Conservation (phyloP, 2,797 vertebrate species). For the Spinibarbus caldwelli region DNA sequence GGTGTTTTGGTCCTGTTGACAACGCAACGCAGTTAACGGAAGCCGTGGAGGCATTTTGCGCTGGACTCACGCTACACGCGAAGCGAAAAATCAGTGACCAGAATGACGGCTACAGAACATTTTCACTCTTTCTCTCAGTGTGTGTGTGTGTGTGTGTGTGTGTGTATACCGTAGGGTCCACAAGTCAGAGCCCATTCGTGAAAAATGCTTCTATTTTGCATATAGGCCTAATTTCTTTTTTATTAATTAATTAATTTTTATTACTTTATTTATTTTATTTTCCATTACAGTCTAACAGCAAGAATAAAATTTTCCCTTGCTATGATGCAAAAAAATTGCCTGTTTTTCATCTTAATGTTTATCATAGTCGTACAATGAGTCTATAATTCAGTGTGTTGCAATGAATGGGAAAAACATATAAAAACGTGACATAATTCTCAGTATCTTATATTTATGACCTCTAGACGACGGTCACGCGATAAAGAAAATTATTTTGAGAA, state of each 20-base stretch:
- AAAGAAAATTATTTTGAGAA: background rate
- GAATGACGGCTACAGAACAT: background rate
- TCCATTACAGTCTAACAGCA: background rate
- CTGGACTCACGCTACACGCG: background rate
- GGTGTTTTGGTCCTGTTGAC: constrained; percentile 62
- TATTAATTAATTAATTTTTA: background rate
- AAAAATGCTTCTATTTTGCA: background rate
- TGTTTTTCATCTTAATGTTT: background rate
- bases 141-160: background rate
- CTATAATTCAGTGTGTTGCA: background rate
- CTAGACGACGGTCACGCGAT: background rate
- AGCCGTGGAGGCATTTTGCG: constrained; percentile 52
- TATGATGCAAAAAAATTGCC: background rate
- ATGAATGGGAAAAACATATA: background rate
- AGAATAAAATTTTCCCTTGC: background rate
- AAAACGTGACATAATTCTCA: background rate
- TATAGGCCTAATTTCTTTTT: background rate
- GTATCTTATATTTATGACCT: background rate
- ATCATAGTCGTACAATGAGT: background rate
- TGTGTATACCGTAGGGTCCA: background rate
- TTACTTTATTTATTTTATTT: background rate
- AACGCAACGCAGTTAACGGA: constrained; percentile 62
- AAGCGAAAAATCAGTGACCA: constrained; percentile 5
- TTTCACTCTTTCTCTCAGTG: background rate
- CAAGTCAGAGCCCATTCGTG: background rate